Evolutionary conservation across 2,888 invertebrate species (phyloP).

Genomic region (Leptarthrus brevirostris): DNA sequence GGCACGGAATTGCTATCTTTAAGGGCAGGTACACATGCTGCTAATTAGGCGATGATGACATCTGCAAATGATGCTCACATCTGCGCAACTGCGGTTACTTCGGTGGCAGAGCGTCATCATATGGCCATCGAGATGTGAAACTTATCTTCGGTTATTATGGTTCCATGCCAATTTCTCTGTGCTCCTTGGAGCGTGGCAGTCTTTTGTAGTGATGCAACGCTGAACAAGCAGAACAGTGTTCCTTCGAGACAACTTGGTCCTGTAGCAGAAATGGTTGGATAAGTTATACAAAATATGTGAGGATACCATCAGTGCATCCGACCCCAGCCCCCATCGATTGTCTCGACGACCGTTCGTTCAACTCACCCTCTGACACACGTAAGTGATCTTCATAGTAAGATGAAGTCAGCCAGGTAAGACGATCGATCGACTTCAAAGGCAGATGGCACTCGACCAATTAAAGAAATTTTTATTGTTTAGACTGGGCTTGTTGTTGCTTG

Average conservation of each 20-base stretch:
- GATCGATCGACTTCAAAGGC: slow-evolving; percentile 38
- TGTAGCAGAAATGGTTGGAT: neutral
- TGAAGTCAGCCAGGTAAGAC: slow-evolving; percentile 43
- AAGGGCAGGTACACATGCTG: neutral
- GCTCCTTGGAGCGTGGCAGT: slow-evolving; percentile 12
- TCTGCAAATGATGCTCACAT: slow-evolving; percentile 47
- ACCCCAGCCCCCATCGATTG: neutral
- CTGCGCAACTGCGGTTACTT: slow-evolving; percentile 33
- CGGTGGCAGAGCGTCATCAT: slow-evolving; percentile 1
- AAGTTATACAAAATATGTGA: neutral
- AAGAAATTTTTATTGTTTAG: slow-evolving; percentile 46
- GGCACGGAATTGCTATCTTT: neutral
- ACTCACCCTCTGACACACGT: slow-evolving; percentile 37
- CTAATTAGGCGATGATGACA: slow-evolving; percentile 42
- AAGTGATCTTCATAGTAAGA: slow-evolving; percentile 24
- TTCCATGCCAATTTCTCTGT: slow-evolving; percentile 9
- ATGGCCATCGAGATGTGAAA: neutral
- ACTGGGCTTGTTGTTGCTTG: slow-evolving; percentile 15
- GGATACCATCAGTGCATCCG: neutral
- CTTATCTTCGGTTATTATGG: slow-evolving; percentile 24
- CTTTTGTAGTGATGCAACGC: neutral
- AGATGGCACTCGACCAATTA: slow-evolving; percentile 49
- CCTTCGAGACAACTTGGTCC: neutral
- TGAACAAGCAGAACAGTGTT: neutral
- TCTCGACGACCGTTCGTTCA: slow-evolving; percentile 14